phyloP scores from a whole-genome alignment of 1,140 invertebrate species.

The Leptopilina boulardi region DNA sequence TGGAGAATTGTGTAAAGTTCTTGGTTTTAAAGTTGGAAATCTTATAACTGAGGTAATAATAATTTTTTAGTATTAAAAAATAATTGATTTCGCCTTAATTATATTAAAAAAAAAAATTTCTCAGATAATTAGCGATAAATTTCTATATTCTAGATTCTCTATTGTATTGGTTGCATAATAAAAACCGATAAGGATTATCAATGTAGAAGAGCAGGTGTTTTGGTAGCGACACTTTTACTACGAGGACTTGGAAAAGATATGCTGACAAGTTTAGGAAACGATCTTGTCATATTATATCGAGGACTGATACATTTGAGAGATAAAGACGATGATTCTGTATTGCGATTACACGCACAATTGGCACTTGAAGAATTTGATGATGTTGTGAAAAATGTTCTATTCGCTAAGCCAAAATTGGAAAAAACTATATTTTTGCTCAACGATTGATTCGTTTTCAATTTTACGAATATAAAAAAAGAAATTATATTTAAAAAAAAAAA shows the following conservation, averaged over 20 bases:
- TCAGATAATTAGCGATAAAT: too few species aligned
- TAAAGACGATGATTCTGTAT: slow-evolving; percentile 81
- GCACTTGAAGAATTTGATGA: slow-evolving; percentile 86
- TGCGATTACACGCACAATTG: slow-evolving; percentile 84
- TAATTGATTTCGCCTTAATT: too few species aligned
- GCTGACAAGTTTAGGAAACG: slow-evolving; percentile 80
- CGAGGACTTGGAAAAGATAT: slow-evolving; percentile 84
- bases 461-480: too few species aligned
- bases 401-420: slow-evolving; percentile 77
- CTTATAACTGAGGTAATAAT: slow-evolving; percentile 83
- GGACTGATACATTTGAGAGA: slow-evolving; percentile 81
- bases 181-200: slow-evolving; percentile 82
- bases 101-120: too few species aligned
- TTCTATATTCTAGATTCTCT: slow-evolving; percentile 83
- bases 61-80: not conserved
- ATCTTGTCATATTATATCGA: slow-evolving; percentile 83
- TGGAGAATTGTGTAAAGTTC: slow-evolving; percentile 86
- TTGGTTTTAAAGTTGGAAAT: slow-evolving; percentile 84
- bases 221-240: slow-evolving; percentile 84
- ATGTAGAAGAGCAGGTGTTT: slow-evolving; percentile 86
- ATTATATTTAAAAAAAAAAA: too few species aligned
- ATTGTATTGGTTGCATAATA: slow-evolving; percentile 82
- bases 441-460: slow-evolving; percentile 24
- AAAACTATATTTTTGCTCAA: slow-evolving; percentile 77
- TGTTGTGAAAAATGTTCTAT: slow-evolving; percentile 81